Percentiles rank a stretch among this genome's conserved stretches.
Conservation (phyloP, 2,797 vertebrate species). For the Zenarchopterus dispar region DNA sequence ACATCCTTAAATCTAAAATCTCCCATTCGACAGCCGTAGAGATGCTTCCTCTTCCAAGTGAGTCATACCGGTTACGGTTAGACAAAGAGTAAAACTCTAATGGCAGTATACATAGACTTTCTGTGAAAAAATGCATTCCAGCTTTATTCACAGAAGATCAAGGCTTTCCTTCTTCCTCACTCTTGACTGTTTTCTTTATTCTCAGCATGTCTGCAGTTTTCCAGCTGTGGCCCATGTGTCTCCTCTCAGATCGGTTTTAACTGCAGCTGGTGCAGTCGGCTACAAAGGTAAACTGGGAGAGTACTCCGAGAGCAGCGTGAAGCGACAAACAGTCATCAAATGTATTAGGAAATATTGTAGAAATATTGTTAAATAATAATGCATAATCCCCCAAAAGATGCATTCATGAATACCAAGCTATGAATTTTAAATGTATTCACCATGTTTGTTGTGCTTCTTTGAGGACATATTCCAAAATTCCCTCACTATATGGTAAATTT, state of each 20-base stretch:
- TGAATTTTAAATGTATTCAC: no score
- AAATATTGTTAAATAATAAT: not conserved
- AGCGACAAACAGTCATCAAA: no score
- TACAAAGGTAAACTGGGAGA: slow-evolving; percentile 87
- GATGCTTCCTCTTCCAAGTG: slow-evolving; percentile 94
- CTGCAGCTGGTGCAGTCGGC: slow-evolving; percentile 96
- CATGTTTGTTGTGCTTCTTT: no score
- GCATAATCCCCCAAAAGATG: no score
- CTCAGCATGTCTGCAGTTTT: slow-evolving; percentile 94
- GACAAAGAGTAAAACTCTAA: no score
- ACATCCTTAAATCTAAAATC: slow-evolving; percentile 92
- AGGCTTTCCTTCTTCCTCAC: not conserved
- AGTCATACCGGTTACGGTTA: slow-evolving; percentile 50
- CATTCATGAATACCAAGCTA: no score
- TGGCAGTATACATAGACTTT: not conserved
- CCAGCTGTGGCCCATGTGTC: slow-evolving; percentile 89
- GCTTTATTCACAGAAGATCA: slow-evolving; percentile 1
- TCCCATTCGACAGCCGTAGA: slow-evolving; percentile 88
- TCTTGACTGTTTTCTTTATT: slow-evolving; percentile 28
- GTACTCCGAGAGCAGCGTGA: not conserved
- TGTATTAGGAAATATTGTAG: not conserved
- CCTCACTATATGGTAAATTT: no score
- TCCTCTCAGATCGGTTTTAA: slow-evolving; percentile 94
- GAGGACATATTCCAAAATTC: no score
- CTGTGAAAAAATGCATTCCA: not conserved